Evolutionary conservation across 2,113 vertebrate species (phyloP).

Genomic region (Todiramphus saurophagus): DNA sequence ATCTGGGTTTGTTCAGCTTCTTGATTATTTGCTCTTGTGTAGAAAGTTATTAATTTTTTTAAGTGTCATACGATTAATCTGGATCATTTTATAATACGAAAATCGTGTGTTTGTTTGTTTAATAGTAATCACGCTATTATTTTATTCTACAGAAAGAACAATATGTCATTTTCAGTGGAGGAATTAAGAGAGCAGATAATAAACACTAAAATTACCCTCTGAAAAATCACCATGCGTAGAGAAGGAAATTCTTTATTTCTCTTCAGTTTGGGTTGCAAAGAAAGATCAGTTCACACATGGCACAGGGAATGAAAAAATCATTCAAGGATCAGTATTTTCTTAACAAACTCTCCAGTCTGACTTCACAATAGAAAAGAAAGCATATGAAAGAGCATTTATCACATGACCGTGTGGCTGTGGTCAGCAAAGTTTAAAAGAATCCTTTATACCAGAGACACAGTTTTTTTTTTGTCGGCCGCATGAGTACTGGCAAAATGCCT

Average conservation of each 20-base stretch:
- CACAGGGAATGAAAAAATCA: background rate
- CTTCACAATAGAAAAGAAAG: background rate
- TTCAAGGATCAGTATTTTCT: background rate
- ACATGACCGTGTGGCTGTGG: background rate
- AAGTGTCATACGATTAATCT: background rate
- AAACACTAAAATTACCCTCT: background rate
- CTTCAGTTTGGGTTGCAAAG: background rate
- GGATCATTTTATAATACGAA: background rate
- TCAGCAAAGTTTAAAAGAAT: background rate
- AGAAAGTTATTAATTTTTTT: background rate
- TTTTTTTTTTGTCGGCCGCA: background rate
- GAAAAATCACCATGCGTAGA: background rate
- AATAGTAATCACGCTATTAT: background rate
- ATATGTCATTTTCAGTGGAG: background rate
- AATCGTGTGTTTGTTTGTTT: background rate
- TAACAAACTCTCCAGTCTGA: background rate
- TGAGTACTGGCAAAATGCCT: background rate
- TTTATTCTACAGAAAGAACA: background rate
- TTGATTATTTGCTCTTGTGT: background rate
- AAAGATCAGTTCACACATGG: background rate
- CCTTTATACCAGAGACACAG: background rate
- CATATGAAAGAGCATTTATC: background rate
- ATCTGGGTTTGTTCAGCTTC: background rate
- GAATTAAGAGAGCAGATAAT: background rate
- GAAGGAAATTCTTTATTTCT: background rate